Conservation (phyloP, 2,797 vertebrate genomes). For the Denticeps clupeoides region DNA sequence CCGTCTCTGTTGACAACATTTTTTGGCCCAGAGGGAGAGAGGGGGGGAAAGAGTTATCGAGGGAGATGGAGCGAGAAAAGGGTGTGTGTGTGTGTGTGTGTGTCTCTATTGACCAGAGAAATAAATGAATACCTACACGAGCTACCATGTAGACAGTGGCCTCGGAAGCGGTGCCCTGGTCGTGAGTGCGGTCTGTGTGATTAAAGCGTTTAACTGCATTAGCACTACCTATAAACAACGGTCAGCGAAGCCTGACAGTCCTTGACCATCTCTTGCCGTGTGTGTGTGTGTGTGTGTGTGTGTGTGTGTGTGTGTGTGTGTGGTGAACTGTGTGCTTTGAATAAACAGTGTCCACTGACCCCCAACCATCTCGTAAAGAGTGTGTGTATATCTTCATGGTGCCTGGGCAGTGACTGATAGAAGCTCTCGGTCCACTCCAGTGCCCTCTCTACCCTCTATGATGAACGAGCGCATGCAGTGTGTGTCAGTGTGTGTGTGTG, state of each 20-base stretch:
- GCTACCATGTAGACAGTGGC: not conserved
- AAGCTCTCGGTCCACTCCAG: conserved; percentile 29
- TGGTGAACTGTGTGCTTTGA: conserved; percentile 7
- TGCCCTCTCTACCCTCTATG: conserved; percentile 26
- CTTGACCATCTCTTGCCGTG: not conserved
- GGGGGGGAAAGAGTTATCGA: not conserved
- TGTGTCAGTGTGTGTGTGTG: conserved; percentile 12
- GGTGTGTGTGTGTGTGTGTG: conserved; percentile 6
- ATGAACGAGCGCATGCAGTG: conserved; percentile 23
- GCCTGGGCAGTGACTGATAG: conserved; percentile 24
- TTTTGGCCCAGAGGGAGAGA: conserved; percentile 12
- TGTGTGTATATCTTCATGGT: not conserved
- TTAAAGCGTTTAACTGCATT: not conserved
- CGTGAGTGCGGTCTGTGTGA: not conserved
- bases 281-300: not conserved
- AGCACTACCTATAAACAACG: conserved; percentile 1
- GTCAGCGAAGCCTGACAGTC: not conserved
- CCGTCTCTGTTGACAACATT: conserved; percentile 13
- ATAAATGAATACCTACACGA: not conserved
- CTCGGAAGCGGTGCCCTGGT: not conserved
- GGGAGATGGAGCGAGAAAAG: conserved; percentile 7
- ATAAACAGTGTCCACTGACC: conserved; percentile 23
- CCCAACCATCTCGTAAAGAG: conserved; percentile 9
- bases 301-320: not conserved
- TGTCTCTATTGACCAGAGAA: not conserved